phyloP scores from a whole-genome alignment of 2,888 invertebrate species.

The Ophraella communa region DNA sequence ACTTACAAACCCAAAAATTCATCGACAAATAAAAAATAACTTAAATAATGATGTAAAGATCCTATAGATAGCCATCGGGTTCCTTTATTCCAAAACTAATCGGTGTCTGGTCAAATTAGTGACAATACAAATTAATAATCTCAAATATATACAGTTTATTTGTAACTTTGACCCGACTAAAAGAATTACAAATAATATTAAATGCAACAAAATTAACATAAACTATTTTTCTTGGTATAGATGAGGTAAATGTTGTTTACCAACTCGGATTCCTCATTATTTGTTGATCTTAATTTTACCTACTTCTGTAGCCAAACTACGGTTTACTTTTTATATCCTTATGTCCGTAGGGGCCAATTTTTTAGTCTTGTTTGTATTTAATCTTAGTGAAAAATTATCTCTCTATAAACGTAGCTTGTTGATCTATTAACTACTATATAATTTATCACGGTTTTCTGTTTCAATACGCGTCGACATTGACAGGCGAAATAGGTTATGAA shows the following conservation, averaged over 20 bases:
- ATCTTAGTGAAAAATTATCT: slow-evolving; percentile 18
- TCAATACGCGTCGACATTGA: not conserved
- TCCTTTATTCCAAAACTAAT: not conserved
- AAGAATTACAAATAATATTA: no score
- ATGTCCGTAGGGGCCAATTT: slow-evolving; percentile 11
- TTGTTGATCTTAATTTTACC: slow-evolving; percentile 6
- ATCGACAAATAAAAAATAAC: not conserved
- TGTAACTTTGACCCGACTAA: no score
- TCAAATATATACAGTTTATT: not conserved
- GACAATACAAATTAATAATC: not conserved
- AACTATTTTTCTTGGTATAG: not conserved
- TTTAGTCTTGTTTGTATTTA: slow-evolving; percentile 12
- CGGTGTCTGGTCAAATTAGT: not conserved
- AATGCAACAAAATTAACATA: not conserved
- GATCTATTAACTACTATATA: not conserved
- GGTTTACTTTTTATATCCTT: not conserved
- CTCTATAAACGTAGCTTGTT: not conserved
- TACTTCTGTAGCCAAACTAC: slow-evolving; percentile 6
- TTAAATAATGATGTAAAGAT: slow-evolving; percentile 8
- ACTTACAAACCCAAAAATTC: slow-evolving; percentile 16
- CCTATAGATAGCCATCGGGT: slow-evolving; percentile 1
- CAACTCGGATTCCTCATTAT: not conserved
- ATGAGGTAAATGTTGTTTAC: not conserved
- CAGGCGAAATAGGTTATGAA: not conserved
- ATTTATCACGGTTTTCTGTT: not conserved